Evolutionary conservation across 2,888 invertebrate genomes (phyloP), one percentile per base, ranked within the genome.

Genomic region (Drosophila infuscata): DNA sequence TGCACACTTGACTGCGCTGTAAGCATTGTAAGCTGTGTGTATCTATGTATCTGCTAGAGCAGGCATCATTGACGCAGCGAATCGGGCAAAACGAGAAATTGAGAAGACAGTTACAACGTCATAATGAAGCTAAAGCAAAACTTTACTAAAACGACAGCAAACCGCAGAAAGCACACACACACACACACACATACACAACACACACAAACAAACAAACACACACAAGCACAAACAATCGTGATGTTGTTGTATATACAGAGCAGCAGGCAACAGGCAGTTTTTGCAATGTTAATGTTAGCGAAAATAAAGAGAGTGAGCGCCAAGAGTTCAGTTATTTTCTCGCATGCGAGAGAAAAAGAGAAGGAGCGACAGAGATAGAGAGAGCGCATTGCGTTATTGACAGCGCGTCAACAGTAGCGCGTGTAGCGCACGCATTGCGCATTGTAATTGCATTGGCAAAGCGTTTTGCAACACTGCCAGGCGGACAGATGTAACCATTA

Each of bases 51-150:
- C 74, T 71, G 66, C 58, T 66, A 70, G 65, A 57, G 54, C 54
- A n/a, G 54, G 63, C 74, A 79, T 73, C 84, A 84, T 86, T 85
- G 88, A 80, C 83, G 80, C 79, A 83, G 70, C 88, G 88, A 88
- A 85, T 88, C 85, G 85, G 83, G 88, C 87, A 86, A 86, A 88
- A 88, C 85, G 83, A 85, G 89, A 87, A 89, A 86, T 87, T 88
- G 89, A 87, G 88, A 80, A 88, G 83, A 87, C 87, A 89, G 88
- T 87, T 87, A 87, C 85, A 87, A 88, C 82, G 75, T 89, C 89
- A 89, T 88, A 71, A 89, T 89, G 87, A 89, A 72, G 88, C 81
- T 68, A 53, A 46, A 58, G 75, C 76, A 80, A 76, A 84, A 83
- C 70, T 82, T 80, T 86, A 75, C 78, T 64, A 83, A 82, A 88